These are phyloP conservation scores for Meloe dianella DNA, from an alignment of 2,888 invertebrate genomes.

Conservation along the genomic window DNA sequence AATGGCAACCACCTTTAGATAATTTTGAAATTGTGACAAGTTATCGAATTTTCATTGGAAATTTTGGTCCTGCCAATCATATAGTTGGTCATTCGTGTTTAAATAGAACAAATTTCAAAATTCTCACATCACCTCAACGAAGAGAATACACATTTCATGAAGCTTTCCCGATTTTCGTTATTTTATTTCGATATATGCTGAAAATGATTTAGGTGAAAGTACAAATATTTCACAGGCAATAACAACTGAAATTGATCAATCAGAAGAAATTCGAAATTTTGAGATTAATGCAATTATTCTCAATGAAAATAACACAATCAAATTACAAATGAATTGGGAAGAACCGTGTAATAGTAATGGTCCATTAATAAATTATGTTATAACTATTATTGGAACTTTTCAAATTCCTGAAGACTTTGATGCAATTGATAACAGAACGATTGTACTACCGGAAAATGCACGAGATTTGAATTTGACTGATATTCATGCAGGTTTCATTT, in stretches of 20 bases:
- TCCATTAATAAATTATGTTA: slow-evolving; percentile 34
- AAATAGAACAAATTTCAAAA: slow-evolving; percentile 13
- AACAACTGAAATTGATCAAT: slow-evolving; percentile 24
- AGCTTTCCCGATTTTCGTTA: slow-evolving; percentile 29
- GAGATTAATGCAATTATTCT: background rate
- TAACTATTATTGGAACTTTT: slow-evolving; percentile 27
- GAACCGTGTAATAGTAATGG: slow-evolving; percentile 46
- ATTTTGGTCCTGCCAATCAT: slow-evolving; percentile 24
- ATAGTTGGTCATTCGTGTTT: slow-evolving; percentile 25
- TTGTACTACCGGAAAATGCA: background rate
- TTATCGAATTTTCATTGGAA: slow-evolving; percentile 32
- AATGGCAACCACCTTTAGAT: slow-evolving; percentile 37
- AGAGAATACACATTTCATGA: background rate
- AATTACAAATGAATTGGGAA: slow-evolving; percentile 34
- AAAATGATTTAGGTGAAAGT: slow-evolving; percentile 31
- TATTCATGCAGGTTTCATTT: slow-evolving; percentile 13
- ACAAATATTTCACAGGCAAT: background rate
- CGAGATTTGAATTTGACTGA: background rate
- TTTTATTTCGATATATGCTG: slow-evolving; percentile 22
- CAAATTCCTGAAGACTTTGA: slow-evolving; percentile 1
- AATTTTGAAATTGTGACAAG: slow-evolving; percentile 34
- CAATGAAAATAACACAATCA: slow-evolving; percentile 23
- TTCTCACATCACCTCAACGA: background rate
- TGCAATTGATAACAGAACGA: background rate
- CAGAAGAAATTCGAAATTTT: slow-evolving; percentile 1